Conservation (phyloP, 2,888 invertebrate genomes). For the Epistrophe eligans region DNA sequence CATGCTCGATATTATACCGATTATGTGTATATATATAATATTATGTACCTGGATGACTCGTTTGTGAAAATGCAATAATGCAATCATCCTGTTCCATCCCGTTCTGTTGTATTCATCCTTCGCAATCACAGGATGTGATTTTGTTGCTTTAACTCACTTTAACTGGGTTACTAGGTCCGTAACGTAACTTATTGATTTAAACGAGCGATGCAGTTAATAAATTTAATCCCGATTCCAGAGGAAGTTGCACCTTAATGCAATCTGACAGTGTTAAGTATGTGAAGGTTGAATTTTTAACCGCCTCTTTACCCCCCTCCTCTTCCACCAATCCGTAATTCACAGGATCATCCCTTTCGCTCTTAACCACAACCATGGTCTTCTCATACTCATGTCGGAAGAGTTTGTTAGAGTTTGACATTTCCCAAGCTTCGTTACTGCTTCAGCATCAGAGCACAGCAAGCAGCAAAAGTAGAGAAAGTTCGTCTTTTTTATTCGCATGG, state of each 20-base stretch:
- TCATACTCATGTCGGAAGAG: conserved; percentile 28
- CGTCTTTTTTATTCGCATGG: conserved; percentile 38
- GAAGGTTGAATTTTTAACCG: conserved; percentile 28
- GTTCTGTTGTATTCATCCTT: conserved; percentile 19
- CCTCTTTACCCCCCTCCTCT: not conserved
- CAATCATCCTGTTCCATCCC: conserved; percentile 19
- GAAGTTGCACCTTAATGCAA: conserved; percentile 62
- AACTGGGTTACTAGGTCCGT: conserved; percentile 54
- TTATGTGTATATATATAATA: too few species aligned
- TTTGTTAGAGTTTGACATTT: conserved; percentile 58
- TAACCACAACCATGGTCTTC: not conserved
- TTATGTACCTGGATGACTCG: not conserved
- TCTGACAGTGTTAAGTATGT: conserved; percentile 63
- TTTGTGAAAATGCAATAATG: conserved; percentile 8
- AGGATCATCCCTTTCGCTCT: not conserved
- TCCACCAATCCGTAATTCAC: not conserved
- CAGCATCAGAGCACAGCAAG: conserved; percentile 3
- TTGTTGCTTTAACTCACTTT: conserved; percentile 38
- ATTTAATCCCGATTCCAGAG: conserved; percentile 53
- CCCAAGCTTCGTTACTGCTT: conserved; percentile 55
- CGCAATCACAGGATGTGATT: conserved; percentile 33
- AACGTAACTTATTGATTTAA: conserved; percentile 55
- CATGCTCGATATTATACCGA: not conserved
- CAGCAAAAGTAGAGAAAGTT: conserved; percentile 48
- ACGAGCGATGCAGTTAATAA: conserved; percentile 69